These are phyloP conservation scores for Vireo griseus DNA, from an alignment of 2,797 vertebrate genomes.

Conservation along the genomic window DNA sequence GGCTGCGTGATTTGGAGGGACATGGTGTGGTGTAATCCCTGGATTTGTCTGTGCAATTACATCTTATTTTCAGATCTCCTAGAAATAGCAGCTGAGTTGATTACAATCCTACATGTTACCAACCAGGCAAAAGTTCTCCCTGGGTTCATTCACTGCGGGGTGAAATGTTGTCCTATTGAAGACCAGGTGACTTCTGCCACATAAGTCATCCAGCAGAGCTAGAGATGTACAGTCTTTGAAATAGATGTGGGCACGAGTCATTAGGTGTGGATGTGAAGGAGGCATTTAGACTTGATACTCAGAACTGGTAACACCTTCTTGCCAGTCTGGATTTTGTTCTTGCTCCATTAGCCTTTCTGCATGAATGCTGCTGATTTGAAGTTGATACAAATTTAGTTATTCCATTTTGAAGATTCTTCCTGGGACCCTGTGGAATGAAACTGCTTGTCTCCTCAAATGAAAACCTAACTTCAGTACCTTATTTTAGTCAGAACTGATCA, in stretches of 20 bases:
- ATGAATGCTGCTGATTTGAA: neutral
- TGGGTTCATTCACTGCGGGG: neutral
- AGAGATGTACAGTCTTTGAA: neutral
- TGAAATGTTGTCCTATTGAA: neutral
- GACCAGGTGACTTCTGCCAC: neutral
- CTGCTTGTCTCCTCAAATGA: neutral
- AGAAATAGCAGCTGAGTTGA: neutral
- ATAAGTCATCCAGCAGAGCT: neutral
- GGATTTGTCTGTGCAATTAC: neutral
- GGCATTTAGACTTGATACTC: neutral
- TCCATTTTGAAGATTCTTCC: neutral
- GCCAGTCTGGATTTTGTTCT: neutral
- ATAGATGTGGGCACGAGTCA: neutral
- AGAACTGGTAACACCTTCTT: neutral
- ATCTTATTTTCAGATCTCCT: constrained; percentile 21
- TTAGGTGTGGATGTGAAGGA: neutral
- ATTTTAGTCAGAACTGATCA: neutral
- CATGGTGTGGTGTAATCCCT: neutral
- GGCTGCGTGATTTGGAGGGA: neutral
- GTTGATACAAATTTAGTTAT: neutral
- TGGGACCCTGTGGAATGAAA: neutral
- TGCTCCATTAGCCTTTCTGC: neutral
- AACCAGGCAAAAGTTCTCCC: neutral
- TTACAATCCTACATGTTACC: neutral
- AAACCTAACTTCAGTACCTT: neutral